Evolutionary conservation across 2,113 vertebrate species (phyloP).

Genomic region (Martes martes): DNA sequence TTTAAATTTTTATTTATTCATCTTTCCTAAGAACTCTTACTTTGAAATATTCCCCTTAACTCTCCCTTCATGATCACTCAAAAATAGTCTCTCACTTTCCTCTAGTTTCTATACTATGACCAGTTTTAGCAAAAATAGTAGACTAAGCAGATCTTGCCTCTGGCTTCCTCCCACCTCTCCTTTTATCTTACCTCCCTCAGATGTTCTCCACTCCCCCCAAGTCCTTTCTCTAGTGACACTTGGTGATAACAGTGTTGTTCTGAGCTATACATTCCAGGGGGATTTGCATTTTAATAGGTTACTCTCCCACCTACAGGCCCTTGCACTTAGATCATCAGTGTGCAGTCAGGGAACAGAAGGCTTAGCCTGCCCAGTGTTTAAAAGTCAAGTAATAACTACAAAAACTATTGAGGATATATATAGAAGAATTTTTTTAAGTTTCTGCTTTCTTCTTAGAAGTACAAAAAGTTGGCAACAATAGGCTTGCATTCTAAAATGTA

Average conservation of each 20-base stretch:
- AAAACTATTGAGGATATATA: neutral
- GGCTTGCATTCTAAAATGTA: neutral
- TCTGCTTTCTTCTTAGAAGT: neutral
- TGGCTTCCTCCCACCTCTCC: neutral
- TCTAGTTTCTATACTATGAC: neutral
- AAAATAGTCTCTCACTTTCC: neutral
- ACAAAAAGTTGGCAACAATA: neutral
- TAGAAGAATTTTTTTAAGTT: neutral
- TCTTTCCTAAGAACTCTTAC: neutral
- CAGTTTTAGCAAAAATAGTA: neutral
- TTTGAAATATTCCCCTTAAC: constrained; percentile 10
- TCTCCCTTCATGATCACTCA: neutral
- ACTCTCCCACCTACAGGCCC: neutral
- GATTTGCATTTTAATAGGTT: constrained; percentile 48
- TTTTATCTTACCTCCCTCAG: constrained; percentile 3
- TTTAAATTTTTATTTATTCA: constrained; percentile 27
- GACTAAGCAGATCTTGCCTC: neutral
- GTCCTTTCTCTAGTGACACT: neutral
- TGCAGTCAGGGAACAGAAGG: neutral
- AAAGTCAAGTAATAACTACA: neutral
- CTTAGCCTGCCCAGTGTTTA: neutral
- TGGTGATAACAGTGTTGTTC: neutral
- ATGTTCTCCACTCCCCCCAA: neutral
- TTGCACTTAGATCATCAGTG: neutral
- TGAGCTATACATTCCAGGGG: neutral